Base-by-base conservation (phyloP, 2,113 vertebrate genomes). In the Vulpes lagopus region DNA sequence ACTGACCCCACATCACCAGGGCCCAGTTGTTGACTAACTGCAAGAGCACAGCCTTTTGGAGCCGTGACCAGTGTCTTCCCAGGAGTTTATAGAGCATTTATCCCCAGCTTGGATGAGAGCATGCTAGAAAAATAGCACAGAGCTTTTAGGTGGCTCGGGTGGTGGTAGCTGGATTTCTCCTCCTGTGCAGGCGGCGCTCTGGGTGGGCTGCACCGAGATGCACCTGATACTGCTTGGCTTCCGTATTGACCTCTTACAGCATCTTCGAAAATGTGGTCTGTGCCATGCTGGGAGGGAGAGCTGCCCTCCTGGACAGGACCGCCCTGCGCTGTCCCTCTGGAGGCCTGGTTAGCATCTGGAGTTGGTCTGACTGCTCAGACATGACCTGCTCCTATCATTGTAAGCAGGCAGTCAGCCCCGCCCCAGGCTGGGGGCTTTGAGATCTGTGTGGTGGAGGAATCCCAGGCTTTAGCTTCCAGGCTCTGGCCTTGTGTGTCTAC, bases 171-270 rank as follows among this genome's bases (percentile, higher is more conserved):
- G n/a, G 55, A 67, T 67, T 30, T 57, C 8, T 32, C 49, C 30
- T 8, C 2, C 0, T 15, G 49, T 23, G 14, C 8, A 22, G 0
- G 0, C 0, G 65, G 51, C 4, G 1, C 2, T n/a, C 27, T 20
- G 19, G 85, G 32, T 51, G 55, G 90, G 59, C 16, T 0, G 4
- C 3, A 17, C 22, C 23, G 0, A 23, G 71, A n/a, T 3, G 19
- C n/a, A 7, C 8, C 25, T 32, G 64, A n/a, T 30, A 8, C 53
- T 11, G 4, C 0, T 2, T 2, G 14, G 9, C 43, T 64, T 22
- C 16, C 0, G 0, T 20, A 1, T 6, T 0, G 32, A 22, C 51
- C 43, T 20, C 55, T 43, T 5, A 25, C 6, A 11, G 20, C 65
- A 1, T 35, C 49, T 81, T 22, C 1, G 35, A 25, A 49, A 22